phyloP scores from a whole-genome alignment of 1,140 invertebrate genomes.

The Mamestra configurata region DNA sequence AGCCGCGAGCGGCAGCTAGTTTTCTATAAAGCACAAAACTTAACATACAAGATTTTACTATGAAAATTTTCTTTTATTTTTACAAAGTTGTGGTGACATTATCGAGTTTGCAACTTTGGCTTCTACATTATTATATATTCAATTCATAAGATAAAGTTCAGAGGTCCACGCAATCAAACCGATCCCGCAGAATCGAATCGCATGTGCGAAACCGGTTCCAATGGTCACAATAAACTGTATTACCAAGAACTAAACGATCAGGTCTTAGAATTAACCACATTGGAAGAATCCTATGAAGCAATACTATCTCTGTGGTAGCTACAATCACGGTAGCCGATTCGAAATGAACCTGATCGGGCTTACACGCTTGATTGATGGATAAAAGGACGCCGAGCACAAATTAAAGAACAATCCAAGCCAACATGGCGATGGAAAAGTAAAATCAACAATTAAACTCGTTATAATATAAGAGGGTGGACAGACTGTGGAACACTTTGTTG shows the following conservation, averaged over 20 bases:
- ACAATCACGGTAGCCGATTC: constrained; percentile 53
- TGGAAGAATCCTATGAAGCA: constrained; percentile 47
- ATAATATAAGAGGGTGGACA: constrained; percentile 36
- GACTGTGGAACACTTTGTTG: constrained; percentile 10
- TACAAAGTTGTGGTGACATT: no score
- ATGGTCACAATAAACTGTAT: constrained; percentile 45
- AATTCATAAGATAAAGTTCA: constrained; percentile 20
- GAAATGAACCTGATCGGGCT: constrained; percentile 56
- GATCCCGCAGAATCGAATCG: constrained; percentile 18
- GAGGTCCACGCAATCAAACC: constrained; percentile 22
- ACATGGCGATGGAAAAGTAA: constrained; percentile 60
- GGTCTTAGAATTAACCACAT: constrained; percentile 45
- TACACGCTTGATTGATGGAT: constrained; percentile 81
- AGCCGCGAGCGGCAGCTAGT: no score
- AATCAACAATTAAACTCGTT: constrained; percentile 67
- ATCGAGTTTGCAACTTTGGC: not conserved
- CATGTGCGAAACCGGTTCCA: constrained; percentile 31
- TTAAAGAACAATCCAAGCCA: constrained; percentile 68
- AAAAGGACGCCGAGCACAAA: constrained; percentile 76
- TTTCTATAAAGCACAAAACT: no score
- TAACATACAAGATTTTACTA: no score
- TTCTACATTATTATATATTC: not conserved
- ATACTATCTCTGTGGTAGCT: constrained; percentile 2
- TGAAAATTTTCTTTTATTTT: no score
- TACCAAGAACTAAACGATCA: constrained; percentile 16